Evolutionary conservation across 2,888 invertebrate genomes (phyloP), one percentile per base, ranked within the genome.

Genomic region (Eupithecia vulgata): DNA sequence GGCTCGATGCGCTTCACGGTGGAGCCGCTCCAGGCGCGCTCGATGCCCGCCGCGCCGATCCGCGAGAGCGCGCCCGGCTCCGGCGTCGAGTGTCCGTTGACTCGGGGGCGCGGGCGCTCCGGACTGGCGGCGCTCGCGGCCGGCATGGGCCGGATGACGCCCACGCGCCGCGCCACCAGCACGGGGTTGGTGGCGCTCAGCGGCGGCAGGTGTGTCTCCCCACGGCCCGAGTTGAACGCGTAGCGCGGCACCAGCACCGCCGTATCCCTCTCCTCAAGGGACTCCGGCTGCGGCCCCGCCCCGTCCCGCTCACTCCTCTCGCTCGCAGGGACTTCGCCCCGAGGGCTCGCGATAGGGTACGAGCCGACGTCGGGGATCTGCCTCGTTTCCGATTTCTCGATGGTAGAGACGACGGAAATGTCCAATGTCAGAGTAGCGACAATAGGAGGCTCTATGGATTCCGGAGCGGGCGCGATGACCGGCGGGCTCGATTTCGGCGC

Each of bases 131-230:
- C 40, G 64, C 37, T 79, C 62, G 76, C 84, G 76, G 88, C 85
- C 78, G 92, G 92, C 91, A 93, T 93, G 61, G 95, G 96, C 15
- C 95, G 92, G 85, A 95, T 95, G 77, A 95, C 94, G 73, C 95
- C 95, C 72, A 95, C 91, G 80, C 95, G 95, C 8, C 92, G 88
- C n/a, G 88, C 87, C 70, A 90, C 78, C 67, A 92, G 85, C 77
- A 92, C 91, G 6, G 90, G 84, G 81, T 93, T 93, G 71, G 91
- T 86, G 75, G 93, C 92, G 69, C 89, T 86, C 65, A 91, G 86
- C 74, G 92, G 89, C 69, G 93, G 93, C 78, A 91, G 84, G 82
- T 90, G 93, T 8, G 90, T 86, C 17, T 86, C 89, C 34, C 72
- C 83, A 61, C 86, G 85, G 57, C 90, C 89, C 45, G 92, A 15